Conservation (phyloP, 2,113 vertebrate genomes). For the Pyxicephalus adspersus region DNA sequence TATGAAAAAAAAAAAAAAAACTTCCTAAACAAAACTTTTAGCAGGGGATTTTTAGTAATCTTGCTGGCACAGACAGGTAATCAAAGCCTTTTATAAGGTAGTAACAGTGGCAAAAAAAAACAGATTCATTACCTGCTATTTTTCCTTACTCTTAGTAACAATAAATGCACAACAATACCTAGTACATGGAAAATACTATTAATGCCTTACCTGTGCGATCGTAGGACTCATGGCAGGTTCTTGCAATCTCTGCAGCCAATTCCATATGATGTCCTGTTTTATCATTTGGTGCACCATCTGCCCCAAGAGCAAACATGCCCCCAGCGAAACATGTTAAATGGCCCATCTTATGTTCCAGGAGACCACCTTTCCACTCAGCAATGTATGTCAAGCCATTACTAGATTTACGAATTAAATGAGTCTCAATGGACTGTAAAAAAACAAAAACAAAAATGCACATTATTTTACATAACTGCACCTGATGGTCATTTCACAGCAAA, state of each 20-base stretch:
- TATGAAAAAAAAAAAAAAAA: too few relatives aligned
- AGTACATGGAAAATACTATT: rapidly evolving
- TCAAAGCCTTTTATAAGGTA: too few relatives aligned
- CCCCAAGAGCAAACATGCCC: conserved; percentile 96
- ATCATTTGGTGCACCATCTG: conserved; percentile 84
- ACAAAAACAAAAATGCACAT: background rate
- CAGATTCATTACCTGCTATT: background rate
- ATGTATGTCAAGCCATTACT: conserved; percentile 91
- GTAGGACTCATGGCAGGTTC: conserved; percentile 97
- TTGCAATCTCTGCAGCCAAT: conserved; percentile 91
- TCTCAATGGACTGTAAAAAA: conserved; percentile 87
- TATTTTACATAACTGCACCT: background rate
- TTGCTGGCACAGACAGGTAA: too few relatives aligned
- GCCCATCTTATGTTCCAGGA: conserved; percentile 98
- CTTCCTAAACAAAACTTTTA: too few relatives aligned
- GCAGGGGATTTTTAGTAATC: too few relatives aligned
- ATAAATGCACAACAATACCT: background rate
- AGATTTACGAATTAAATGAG: conserved; percentile 91
- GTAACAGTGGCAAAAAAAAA: too few relatives aligned
- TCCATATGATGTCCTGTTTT: conserved; percentile 91
- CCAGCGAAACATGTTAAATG: conserved; percentile 97
- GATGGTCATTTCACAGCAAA: too few relatives aligned
- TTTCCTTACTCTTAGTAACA: too few relatives aligned
- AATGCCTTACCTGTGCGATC: conserved; percentile 83
- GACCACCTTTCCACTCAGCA: conserved; percentile 96